Evolutionary conservation across 2,113 vertebrate genomes (phyloP).

Genomic region (Bolborhynchus lineola): DNA sequence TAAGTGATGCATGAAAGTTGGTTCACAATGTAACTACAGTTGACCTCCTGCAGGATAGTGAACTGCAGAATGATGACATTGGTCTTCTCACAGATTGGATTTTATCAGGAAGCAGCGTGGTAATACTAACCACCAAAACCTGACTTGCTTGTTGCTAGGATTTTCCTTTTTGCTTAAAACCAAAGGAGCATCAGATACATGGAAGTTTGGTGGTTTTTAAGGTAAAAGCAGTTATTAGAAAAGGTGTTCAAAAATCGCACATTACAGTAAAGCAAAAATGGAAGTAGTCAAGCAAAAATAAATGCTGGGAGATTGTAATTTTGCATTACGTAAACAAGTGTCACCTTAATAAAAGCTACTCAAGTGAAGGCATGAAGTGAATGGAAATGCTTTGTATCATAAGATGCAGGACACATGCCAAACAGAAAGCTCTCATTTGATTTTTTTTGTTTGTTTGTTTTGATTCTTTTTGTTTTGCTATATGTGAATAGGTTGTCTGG

Average conservation of each 20-base stretch:
- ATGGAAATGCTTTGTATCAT: not conserved
- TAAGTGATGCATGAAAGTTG: not conserved
- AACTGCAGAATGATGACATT: not conserved
- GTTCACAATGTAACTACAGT: not conserved
- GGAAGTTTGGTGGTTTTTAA: not conserved
- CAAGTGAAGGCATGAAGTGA: not conserved
- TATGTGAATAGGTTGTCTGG: not conserved
- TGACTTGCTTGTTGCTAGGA: not conserved
- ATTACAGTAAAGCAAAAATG: not conserved
- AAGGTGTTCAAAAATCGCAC: not conserved
- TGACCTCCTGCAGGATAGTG: not conserved
- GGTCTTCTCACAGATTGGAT: not conserved
- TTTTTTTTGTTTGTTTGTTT: not conserved
- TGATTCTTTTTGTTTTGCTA: not conserved
- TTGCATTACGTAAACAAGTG: not conserved
- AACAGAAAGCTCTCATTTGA: not conserved
- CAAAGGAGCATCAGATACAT: not conserved
- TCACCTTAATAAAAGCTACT: not conserved
- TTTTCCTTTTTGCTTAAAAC: not conserved
- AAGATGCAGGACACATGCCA: not conserved
- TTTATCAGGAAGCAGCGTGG: not conserved
- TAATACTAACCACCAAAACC: not conserved
- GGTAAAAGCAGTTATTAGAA: not conserved
- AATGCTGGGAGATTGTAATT: not conserved
- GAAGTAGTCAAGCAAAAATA: not conserved